These are phyloP conservation scores for Schizopygopsis pylzovi DNA, from an alignment of 2,797 vertebrate genomes.

Conservation along the genomic window DNA sequence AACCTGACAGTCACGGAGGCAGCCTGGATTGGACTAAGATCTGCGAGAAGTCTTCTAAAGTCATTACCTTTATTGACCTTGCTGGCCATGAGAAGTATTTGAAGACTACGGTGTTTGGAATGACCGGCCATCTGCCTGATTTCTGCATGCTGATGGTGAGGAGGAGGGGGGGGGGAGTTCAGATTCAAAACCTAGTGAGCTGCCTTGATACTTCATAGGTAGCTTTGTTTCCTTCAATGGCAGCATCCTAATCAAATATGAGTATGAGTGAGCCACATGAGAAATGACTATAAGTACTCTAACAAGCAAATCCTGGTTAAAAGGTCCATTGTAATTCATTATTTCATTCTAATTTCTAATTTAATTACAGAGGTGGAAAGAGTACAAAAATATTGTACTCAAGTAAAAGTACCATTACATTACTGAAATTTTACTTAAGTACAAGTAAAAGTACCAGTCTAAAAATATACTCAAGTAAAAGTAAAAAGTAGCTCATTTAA, in stretches of 20 bases:
- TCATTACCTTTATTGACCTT: conserved; percentile 97
- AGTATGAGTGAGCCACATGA: background rate
- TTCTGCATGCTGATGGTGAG: conserved; percentile 99
- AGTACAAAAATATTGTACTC: too few species aligned
- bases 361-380: too few species aligned
- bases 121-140: conserved; percentile 96
- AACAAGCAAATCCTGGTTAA: background rate
- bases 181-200: background rate
- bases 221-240: background rate
- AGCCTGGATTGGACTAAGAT: conserved; percentile 98
- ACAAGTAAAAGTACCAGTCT: too few species aligned
- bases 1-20: conserved; percentile 94
- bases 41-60: conserved; percentile 96
- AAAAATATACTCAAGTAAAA: too few species aligned
- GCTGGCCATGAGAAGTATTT: conserved; percentile 97
- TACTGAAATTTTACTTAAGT: too few species aligned
- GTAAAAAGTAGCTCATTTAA: too few species aligned
- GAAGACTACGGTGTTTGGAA: conserved; percentile 97
- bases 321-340: background rate
- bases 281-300: background rate
- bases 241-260: background rate
- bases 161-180: background rate
- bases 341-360: background rate
- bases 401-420: too few species aligned
- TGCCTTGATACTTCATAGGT: background rate